A percentile compares a stretch with the other conserved stretches of the same genome.
Conservation (phyloP, 2,113 vertebrate genomes). For the Nannospalax galili region DNA sequence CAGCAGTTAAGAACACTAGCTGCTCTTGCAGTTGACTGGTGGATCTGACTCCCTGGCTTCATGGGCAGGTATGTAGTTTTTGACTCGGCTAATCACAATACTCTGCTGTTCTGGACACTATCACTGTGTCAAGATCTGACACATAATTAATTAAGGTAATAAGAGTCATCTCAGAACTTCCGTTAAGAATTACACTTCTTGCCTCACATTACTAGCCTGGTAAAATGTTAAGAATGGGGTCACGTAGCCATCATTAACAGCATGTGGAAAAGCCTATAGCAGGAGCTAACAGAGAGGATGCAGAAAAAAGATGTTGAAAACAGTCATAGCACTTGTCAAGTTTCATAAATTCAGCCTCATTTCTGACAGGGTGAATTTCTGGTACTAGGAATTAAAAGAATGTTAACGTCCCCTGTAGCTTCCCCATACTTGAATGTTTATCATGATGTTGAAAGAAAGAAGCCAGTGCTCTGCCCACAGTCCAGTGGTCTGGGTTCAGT, state of each 20-base stretch:
- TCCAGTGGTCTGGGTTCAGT: background rate
- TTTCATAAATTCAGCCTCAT: background rate
- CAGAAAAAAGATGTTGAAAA: background rate
- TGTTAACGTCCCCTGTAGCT: background rate
- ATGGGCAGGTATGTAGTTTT: background rate
- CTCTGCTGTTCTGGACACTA: background rate
- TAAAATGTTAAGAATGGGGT: background rate
- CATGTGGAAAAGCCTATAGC: background rate
- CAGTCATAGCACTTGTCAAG: background rate
- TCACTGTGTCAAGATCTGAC: background rate
- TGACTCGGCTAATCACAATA: constrained; percentile 1
- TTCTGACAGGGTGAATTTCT: constrained; percentile 29
- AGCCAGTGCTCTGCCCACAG: background rate
- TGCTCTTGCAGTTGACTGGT: background rate
- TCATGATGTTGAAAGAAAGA: constrained; percentile 13
- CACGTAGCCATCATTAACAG: background rate
- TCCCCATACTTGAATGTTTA: background rate
- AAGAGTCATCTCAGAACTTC: background rate
- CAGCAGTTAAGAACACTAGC: too few species aligned
- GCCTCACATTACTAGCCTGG: background rate
- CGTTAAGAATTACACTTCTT: background rate
- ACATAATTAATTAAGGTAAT: background rate
- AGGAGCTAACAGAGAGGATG: background rate
- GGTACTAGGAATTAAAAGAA: background rate
- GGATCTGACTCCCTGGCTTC: background rate